phyloP scores from a whole-genome alignment of 1,140 invertebrate genomes.

The Cyclargus thomasi region DNA sequence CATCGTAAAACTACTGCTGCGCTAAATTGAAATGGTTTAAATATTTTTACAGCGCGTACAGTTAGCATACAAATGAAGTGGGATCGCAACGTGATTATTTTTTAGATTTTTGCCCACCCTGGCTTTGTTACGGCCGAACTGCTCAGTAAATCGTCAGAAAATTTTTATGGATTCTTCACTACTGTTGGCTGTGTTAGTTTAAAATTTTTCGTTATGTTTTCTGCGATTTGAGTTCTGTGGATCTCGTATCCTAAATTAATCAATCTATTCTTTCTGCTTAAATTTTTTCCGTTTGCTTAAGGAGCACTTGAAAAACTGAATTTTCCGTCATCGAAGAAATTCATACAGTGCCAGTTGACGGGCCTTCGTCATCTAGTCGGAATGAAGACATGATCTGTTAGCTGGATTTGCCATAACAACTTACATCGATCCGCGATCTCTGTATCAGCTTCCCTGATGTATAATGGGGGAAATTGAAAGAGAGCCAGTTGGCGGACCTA shows the following conservation, averaged over 20 bases:
- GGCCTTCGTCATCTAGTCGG: too few relatives aligned
- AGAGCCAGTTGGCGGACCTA: too few relatives aligned
- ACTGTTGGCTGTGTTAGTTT: background rate
- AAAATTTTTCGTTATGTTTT: background rate
- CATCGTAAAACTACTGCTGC: slow-evolving; percentile 14
- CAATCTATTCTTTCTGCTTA: too few relatives aligned
- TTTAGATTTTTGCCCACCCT: slow-evolving; percentile 23
- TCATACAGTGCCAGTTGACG: too few relatives aligned
- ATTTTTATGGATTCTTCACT: background rate
- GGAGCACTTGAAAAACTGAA: too few relatives aligned
- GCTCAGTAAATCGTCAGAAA: background rate
- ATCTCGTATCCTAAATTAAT: background rate
- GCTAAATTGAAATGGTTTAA: slow-evolving; percentile 14
- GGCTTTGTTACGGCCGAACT: background rate
- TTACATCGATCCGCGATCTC: too few relatives aligned
- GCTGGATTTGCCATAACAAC: too few relatives aligned
- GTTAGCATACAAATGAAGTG: slow-evolving; percentile 21
- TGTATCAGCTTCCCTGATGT: too few relatives aligned
- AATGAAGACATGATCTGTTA: too few relatives aligned
- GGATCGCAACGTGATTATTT: slow-evolving; percentile 19
- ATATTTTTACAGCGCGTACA: slow-evolving; percentile 8
- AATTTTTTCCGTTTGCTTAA: too few relatives aligned
- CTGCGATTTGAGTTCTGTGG: background rate
- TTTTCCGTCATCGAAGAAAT: too few relatives aligned
- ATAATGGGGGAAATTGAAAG: too few relatives aligned